phyloP scores from a whole-genome alignment of 2,888 invertebrate species.

The Timema cristinae region DNA sequence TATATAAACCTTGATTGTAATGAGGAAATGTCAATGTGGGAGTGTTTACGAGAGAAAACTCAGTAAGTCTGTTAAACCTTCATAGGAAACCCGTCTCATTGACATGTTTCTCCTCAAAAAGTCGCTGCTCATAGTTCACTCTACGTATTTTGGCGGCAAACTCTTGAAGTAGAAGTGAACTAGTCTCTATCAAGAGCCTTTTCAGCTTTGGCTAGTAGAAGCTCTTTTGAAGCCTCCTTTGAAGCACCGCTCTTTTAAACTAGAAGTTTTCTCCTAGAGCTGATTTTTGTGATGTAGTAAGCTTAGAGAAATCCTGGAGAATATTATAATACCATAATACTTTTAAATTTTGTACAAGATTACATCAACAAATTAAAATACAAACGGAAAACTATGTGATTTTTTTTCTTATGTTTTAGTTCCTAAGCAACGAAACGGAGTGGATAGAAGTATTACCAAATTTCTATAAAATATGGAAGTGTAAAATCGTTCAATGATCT shows the following conservation, averaged over 20 bases:
- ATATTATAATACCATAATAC: too few relatives aligned
- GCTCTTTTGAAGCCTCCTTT: neutral
- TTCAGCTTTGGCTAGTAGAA: neutral
- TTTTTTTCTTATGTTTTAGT: too few relatives aligned
- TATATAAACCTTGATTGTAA: too few relatives aligned
- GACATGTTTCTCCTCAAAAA: neutral
- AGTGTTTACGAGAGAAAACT: too few relatives aligned
- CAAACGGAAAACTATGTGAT: too few relatives aligned
- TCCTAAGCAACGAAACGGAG: too few relatives aligned
- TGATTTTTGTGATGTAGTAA: neutral
- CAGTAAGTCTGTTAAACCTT: neutral
- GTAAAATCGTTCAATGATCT: too few relatives aligned
- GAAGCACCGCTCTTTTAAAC: neutral
- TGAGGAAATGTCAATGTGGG: too few relatives aligned
- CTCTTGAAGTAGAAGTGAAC: neutral
- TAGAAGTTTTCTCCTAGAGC: neutral
- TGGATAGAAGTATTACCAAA: too few relatives aligned
- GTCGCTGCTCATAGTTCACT: neutral
- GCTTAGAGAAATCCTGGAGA: neutral
- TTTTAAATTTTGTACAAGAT: too few relatives aligned
- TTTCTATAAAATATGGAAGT: too few relatives aligned
- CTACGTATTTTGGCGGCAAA: neutral
- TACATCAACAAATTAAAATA: too few relatives aligned
- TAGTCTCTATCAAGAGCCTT: neutral
- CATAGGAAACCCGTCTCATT: neutral